Conservation (phyloP, 2,888 invertebrate genomes). For the Theristus sp. region DNA sequence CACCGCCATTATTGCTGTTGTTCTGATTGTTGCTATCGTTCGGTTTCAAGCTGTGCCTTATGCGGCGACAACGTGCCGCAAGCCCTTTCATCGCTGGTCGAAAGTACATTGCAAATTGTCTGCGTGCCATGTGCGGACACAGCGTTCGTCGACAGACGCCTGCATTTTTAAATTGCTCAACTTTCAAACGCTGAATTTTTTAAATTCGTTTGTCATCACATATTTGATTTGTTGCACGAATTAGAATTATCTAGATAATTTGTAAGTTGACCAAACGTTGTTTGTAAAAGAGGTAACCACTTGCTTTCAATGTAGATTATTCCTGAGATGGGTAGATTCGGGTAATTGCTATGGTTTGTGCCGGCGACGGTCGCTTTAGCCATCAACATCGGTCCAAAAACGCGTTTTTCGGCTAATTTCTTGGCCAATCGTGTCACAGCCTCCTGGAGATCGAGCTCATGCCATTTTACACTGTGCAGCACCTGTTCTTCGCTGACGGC, state of each 20-base stretch:
- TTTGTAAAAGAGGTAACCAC: neutral
- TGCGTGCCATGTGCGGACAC: neutral
- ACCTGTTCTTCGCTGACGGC: constrained; percentile 22
- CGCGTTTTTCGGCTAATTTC: constrained; percentile 26
- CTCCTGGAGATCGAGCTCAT: constrained; percentile 21
- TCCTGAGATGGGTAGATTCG: constrained; percentile 23
- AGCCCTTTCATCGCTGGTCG: constrained; percentile 6
- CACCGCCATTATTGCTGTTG: neutral
- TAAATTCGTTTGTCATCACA: too few species aligned
- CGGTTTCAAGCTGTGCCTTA: constrained; percentile 4
- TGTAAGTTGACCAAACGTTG: too few species aligned
- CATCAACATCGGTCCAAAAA: constrained; percentile 26
- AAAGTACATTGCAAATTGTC: constrained; percentile 1
- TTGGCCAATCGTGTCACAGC: constrained; percentile 26
- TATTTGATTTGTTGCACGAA: too few species aligned
- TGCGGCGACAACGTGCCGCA: constrained; percentile 6
- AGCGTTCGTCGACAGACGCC: constrained; percentile 5
- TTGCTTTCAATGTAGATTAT: constrained; percentile 26
- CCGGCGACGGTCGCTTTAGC: constrained; percentile 26
- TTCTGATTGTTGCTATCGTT: neutral
- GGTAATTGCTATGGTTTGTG: constrained; percentile 26
- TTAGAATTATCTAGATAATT: too few species aligned
- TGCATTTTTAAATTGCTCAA: too few species aligned
- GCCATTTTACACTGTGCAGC: constrained; percentile 20
- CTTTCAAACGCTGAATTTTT: too few species aligned